Evolutionary conservation across 2,888 invertebrate species (phyloP), one percentile per base, ranked within the genome.

Genomic region (Leptogaster cylindrica): DNA sequence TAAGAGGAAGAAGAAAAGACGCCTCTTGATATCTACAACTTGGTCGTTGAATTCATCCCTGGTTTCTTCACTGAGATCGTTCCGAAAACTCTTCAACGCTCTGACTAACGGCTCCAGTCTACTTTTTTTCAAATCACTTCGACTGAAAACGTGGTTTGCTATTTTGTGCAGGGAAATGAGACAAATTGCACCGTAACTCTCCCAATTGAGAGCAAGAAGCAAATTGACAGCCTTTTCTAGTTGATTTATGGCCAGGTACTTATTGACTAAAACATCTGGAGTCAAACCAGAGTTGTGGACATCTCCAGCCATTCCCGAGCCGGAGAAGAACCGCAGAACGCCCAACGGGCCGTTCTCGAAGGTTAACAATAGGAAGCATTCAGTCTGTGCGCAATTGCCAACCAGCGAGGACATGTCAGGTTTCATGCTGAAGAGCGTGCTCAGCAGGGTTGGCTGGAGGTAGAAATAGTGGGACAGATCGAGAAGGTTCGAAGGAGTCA

Each of bases 1-100:
- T 12, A 95, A 83, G 52, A 95, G 80, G 76, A 91, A 91, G 77
- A 95, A 93, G 77, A 93, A 95, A 82, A 93, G 94, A 73, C 92
- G 84, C 73, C 95, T 84, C 0, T 95, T 94, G 36, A 96, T 83
- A 77, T 92, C 90, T 73, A 89, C 87, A 6, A 95, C 86, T 77
- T 91, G 86, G 77, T 88, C 89, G 41, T 90, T 89, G 79, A 89
- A 93, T 77, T 89, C 88, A 71, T 88, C 85, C 74, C 89, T 86
- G 1, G 88, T 85, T 12, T 88, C 85, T 70, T 87, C 85, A 65
- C 88, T 88, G 46, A 90, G 82, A 1, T 87, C 83, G 23, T 86
- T 83, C 8, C 93, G 89, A 81, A 89, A 95, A 70, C 90, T 88
- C 31, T 93, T 93, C 18, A 96, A 80, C 7, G 93, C 90, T 71